A percentile compares a stretch with the other conserved stretches of the same genome.
Evolutionary conservation across 2,113 vertebrate genomes (phyloP).

Genomic region (Balaeniceps rex): DNA sequence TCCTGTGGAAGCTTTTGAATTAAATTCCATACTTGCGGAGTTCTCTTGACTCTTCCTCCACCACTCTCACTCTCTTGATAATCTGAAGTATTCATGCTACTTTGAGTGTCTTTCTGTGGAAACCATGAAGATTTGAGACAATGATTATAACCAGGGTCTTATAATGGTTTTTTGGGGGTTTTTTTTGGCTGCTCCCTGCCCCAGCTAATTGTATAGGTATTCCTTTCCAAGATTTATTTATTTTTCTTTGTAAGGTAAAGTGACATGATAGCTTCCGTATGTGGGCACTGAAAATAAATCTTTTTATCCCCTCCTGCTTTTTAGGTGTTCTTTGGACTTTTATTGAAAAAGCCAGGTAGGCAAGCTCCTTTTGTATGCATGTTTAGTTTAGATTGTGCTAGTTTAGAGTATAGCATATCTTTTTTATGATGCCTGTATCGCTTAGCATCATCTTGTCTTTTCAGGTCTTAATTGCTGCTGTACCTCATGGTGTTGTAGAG

Average conservation of each 20-base stretch:
- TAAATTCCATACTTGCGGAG: not conserved
- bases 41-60: not conserved
- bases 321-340: constrained; percentile 55
- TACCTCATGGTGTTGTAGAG: constrained; percentile 1
- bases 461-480: not conserved
- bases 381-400: constrained; percentile 42
- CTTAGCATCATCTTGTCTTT: not conserved
- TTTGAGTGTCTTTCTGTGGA: not conserved
- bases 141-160: not conserved
- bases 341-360: constrained; percentile 47
- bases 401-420: not conserved
- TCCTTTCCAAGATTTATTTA: not conserved
- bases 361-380: constrained; percentile 12
- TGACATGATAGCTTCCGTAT: not conserved
- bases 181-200: not conserved
- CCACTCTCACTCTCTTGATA: not conserved
- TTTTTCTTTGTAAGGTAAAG: not conserved
- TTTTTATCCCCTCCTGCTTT: constrained; percentile 56
- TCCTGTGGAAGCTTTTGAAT: not conserved
- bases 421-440: not conserved
- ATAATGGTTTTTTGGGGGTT: not conserved
- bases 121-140: not conserved
- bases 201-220: not conserved
- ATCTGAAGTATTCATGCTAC: not conserved
- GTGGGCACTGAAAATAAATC: constrained; percentile 18